Conservation (phyloP, 2,888 invertebrate species). For the Loripinus fragilis region DNA sequence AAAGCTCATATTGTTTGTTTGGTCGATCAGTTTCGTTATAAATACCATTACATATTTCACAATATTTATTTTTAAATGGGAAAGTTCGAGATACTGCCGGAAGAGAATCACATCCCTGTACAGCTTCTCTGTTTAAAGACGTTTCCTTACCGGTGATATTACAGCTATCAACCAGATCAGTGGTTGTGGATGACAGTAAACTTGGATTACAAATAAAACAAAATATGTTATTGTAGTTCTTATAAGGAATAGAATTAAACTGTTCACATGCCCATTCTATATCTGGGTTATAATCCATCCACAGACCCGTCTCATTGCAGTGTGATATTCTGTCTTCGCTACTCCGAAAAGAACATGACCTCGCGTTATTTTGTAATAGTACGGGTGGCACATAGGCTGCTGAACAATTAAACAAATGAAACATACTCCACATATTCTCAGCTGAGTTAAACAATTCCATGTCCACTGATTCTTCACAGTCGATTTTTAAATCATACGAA, state of each 20-base stretch:
- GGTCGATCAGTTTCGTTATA: not conserved
- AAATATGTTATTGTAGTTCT: conserved; percentile 23
- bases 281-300: not conserved
- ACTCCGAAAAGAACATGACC: not conserved
- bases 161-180: not conserved
- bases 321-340: not conserved
- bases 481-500: not conserved
- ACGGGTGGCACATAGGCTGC: not conserved
- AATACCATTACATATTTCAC: not conserved
- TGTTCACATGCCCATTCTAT: conserved; percentile 11
- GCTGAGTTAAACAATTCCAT: not conserved
- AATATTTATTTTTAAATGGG: conserved; percentile 3
- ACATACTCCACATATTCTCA: not conserved
- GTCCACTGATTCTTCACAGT: not conserved
- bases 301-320: not conserved
- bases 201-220: conserved; percentile 33
- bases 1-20: not conserved
- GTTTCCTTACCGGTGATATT: not conserved
- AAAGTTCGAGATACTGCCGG: not conserved
- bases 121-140: not conserved
- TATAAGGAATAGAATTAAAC: not conserved
- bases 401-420: not conserved
- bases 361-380: not conserved
- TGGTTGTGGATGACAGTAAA: not conserved
- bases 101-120: not conserved